Conservation (phyloP, 1,140 invertebrate genomes). For the Drosophila chauvacae region DNA sequence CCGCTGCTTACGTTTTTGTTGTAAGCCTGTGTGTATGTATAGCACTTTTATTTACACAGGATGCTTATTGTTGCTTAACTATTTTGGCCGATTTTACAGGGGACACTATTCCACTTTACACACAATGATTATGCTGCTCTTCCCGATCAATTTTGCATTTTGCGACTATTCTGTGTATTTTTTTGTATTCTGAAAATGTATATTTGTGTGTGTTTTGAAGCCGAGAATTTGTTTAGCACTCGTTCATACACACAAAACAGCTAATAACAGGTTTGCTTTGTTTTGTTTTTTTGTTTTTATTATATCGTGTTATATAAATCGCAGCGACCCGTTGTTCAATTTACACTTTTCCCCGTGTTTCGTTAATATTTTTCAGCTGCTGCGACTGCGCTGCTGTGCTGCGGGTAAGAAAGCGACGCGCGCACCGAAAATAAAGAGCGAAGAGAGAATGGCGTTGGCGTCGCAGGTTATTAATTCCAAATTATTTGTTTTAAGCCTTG, state of each 20-base stretch:
- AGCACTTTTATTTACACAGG: constrained; percentile 52
- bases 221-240: constrained; percentile 47
- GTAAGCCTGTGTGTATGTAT: constrained; percentile 43
- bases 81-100: not conserved
- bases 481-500: constrained; percentile 9
- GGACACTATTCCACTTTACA: constrained; percentile 25
- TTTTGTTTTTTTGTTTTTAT: constrained; percentile 27
- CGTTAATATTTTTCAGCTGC: constrained; percentile 28
- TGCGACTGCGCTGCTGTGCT: constrained; percentile 49
- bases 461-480: constrained; percentile 6
- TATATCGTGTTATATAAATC: constrained; percentile 29
- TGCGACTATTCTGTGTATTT: constrained; percentile 11
- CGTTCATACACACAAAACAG: constrained; percentile 25
- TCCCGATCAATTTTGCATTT: constrained; percentile 30
- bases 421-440: constrained; percentile 14
- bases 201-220: constrained; percentile 35
- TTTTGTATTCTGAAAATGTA: constrained; percentile 18
- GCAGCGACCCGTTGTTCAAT: constrained; percentile 38
- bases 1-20: constrained; percentile 19
- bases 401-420: constrained; percentile 44
- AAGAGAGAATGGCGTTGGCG: constrained; percentile 19
- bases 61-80: constrained; percentile 8
- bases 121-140: constrained; percentile 3
- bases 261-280: constrained; percentile 68
- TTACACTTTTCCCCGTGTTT: constrained; percentile 43